These are phyloP conservation scores for Cephalotes varians DNA, from an alignment of 2,888 invertebrate species.

Conservation along the genomic window DNA sequence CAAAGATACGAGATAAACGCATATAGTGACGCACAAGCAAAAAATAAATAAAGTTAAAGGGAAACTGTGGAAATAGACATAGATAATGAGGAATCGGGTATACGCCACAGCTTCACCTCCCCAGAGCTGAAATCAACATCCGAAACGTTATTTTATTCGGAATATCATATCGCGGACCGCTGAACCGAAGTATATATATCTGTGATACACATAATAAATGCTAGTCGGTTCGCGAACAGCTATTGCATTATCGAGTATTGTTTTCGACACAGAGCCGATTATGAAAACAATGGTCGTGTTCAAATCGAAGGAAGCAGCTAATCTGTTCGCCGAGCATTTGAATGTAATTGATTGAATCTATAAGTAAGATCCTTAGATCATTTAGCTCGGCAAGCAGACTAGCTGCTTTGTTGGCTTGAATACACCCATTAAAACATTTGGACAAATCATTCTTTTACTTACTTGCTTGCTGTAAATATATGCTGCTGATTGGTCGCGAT, in stretches of 20 bases:
- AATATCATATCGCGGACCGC: slow-evolving; percentile 46
- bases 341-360: too few species aligned
- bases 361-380: too few species aligned
- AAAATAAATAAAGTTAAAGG: slow-evolving; percentile 83
- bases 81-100: slow-evolving; percentile 85
- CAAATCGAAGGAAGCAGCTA: too few species aligned
- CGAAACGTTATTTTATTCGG: slow-evolving; percentile 78
- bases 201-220: neutral
- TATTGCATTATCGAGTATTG: neutral
- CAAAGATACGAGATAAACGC: slow-evolving; percentile 66
- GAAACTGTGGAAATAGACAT: slow-evolving; percentile 86
- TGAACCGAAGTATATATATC: slow-evolving; percentile 64
- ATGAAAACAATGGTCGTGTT: too few species aligned
- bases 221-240: neutral
- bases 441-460: slow-evolving; percentile 86
- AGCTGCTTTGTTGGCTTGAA: too few species aligned
- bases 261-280: slow-evolving; percentile 40
- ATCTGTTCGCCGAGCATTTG: too few species aligned
- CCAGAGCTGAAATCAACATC: slow-evolving; percentile 89
- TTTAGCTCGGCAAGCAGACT: too few species aligned
- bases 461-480: slow-evolving; percentile 95
- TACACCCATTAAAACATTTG: slow-evolving; percentile 28
- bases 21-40: slow-evolving; percentile 63
- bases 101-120: slow-evolving; percentile 90
- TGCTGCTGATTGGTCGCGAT: slow-evolving; percentile 89